Evolutionary conservation across 2,888 invertebrate species (phyloP), one percentile per base, ranked within the genome.

Genomic region (Torymus aiolomorphi): DNA sequence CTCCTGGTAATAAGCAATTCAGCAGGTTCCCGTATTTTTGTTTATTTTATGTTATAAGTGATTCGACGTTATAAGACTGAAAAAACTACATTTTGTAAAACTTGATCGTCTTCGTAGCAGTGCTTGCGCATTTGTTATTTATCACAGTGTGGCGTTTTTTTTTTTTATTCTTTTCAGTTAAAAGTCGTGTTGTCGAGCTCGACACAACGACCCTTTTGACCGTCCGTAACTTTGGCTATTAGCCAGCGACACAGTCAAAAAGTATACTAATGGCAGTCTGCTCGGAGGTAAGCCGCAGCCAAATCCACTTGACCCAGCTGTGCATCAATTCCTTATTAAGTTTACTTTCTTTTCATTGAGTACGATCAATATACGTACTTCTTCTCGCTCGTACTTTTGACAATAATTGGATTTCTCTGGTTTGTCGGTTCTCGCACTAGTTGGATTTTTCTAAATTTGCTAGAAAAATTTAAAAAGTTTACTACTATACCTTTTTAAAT

Each of bases 231-330:
- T 20, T 69, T 63, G 49, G 62, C 69, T 57, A 20, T 70, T 70
- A 67, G 70, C 62, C 77, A 78, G 52, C 56, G 42, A 8, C 42
- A 8, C 42, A 42, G 8, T 42, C 42, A 42, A n/a, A 42, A 76
- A 74, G 83, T 73, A 73, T 73, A 54, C 73, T 85, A 85, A 82
- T 86, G 86, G 86, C 86, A 86, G 86, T 86, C 80, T 82, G 82
- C 82, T 70, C 80, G 76, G 84, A 86, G 82, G 78, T 85, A 82
- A 83, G 83, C 83, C 82, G 70, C 81, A 42, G 42, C 42, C 42
- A 42, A 42, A 42, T 42, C 42, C 42, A 42, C 42, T 71, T 82
- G 82, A 80, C 84, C 78, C 73, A 78, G 82, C 78, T 79, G 78
- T 76, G 82, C 81, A 71, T 84, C 83, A 84, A 84, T 84, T 84